Evolutionary conservation across 2,888 invertebrate genomes (phyloP).

Genomic region (Taphrorychus bicolor): DNA sequence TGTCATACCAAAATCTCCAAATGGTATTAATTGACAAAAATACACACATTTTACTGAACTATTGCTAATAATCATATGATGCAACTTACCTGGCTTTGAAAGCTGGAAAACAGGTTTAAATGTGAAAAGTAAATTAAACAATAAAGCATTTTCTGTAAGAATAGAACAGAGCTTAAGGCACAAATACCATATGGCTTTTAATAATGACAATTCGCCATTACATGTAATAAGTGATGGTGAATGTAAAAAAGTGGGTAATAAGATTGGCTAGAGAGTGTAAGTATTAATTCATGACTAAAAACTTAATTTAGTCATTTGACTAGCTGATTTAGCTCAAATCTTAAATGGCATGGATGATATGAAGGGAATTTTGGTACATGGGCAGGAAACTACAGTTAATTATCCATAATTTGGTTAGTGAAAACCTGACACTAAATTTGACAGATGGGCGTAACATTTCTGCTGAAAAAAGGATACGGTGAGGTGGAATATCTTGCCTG

Average conservation of each 20-base stretch:
- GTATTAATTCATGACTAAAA: slow-evolving; percentile 6
- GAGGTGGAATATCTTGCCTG: slow-evolving; percentile 63
- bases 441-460: slow-evolving; percentile 56
- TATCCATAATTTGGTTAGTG: slow-evolving; percentile 42
- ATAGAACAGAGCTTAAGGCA: not conserved
- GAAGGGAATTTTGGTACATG: not conserved
- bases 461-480: slow-evolving; percentile 66
- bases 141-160: not conserved
- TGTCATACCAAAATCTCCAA: too few relatives aligned
- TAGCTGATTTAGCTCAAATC: not conserved
- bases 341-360: not conserved
- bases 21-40: too few relatives aligned
- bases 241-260: slow-evolving; percentile 20
- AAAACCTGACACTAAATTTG: slow-evolving; percentile 50
- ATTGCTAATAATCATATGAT: slow-evolving; percentile 23
- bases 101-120: not conserved
- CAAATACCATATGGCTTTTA: slow-evolving; percentile 51
- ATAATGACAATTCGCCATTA: slow-evolving; percentile 44
- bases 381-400: not conserved
- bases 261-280: slow-evolving; percentile 20
- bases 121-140: not conserved
- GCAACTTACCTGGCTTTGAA: slow-evolving; percentile 5
- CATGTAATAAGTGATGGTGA: slow-evolving; percentile 53
- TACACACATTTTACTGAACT: not conserved
- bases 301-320: not conserved